These are phyloP conservation scores for Diachasmimorpha longicaudata DNA, from an alignment of 1,140 invertebrate species.

Conservation along the genomic window DNA sequence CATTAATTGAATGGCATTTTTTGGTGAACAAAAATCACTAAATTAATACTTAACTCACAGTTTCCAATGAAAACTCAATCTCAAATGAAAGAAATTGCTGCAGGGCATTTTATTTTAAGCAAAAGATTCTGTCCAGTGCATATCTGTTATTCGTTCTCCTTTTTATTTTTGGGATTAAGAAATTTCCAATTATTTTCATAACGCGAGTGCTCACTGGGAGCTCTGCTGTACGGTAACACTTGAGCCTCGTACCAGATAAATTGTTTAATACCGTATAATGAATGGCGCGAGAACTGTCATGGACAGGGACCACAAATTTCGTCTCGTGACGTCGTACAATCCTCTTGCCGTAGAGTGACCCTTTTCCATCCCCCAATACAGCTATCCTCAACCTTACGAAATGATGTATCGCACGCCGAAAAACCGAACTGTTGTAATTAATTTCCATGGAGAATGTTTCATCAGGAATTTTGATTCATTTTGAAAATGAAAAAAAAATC, in stretches of 20 bases:
- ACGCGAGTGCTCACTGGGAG: conserved; percentile 7
- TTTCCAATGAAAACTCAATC: no score
- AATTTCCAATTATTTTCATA: neutral
- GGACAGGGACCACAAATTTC: conserved; percentile 37
- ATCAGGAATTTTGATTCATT: neutral
- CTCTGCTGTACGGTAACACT: conserved; percentile 12
- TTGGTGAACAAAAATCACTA: no score
- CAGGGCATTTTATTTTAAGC: no score
- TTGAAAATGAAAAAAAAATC: no score
- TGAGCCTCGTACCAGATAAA: conserved; percentile 34
- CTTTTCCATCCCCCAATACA: neutral
- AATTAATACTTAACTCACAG: no score
- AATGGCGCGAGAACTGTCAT: conserved; percentile 39
- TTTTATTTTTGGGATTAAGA: neutral
- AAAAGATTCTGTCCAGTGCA: no score
- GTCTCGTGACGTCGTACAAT: conserved; percentile 37
- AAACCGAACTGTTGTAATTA: neutral
- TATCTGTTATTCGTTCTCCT: neutral
- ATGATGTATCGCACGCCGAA: neutral
- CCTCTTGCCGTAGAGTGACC: conserved; percentile 27
- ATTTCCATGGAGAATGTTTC: neutral
- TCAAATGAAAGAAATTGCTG: no score
- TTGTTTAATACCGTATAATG: conserved; percentile 45
- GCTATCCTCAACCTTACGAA: neutral
- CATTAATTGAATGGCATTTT: no score